These are phyloP conservation scores for Gonatopus flavifemur DNA, from an alignment of 1,140 invertebrate genomes.

Conservation along the genomic window DNA sequence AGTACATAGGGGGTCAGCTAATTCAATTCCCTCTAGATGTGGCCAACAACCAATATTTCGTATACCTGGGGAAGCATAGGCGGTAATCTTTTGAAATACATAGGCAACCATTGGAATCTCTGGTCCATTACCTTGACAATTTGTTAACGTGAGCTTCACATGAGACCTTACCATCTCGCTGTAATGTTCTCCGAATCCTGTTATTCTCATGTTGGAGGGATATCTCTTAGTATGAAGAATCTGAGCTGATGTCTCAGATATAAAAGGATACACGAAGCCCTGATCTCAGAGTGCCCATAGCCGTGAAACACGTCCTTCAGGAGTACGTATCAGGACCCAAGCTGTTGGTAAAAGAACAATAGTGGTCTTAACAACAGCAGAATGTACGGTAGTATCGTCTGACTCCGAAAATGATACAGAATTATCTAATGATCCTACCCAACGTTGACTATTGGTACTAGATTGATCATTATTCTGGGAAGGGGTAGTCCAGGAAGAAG, in stretches of 20 bases:
- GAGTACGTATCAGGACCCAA: not conserved
- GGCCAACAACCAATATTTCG: conserved; percentile 4
- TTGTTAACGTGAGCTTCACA: conserved; percentile 5
- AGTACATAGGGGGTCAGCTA: conserved; percentile 16
- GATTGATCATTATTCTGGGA: too few relatives aligned
- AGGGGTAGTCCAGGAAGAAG: too few relatives aligned
- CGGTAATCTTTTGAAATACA: conserved; percentile 12
- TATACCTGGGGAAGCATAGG: not conserved
- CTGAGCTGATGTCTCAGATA: conserved; percentile 3
- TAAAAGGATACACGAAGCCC: conserved; percentile 10
- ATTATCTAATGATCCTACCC: too few relatives aligned
- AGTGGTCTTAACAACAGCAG: not conserved
- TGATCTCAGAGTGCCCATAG: conserved; percentile 15
- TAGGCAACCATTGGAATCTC: conserved; percentile 4
- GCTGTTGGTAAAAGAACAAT: not conserved
- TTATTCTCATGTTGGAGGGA: too few relatives aligned
- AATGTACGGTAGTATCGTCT: not conserved
- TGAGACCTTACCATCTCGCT: not conserved
- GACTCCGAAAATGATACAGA: too few relatives aligned
- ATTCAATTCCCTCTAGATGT: conserved; percentile 5
- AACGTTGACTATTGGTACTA: too few relatives aligned
- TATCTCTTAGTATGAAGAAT: conserved; percentile 4
- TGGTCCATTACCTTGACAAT: not conserved
- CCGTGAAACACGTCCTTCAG: not conserved
- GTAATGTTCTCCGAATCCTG: conserved; percentile 9